Base-by-base conservation (phyloP, 2,113 vertebrate species). In the Strigops habroptila region DNA sequence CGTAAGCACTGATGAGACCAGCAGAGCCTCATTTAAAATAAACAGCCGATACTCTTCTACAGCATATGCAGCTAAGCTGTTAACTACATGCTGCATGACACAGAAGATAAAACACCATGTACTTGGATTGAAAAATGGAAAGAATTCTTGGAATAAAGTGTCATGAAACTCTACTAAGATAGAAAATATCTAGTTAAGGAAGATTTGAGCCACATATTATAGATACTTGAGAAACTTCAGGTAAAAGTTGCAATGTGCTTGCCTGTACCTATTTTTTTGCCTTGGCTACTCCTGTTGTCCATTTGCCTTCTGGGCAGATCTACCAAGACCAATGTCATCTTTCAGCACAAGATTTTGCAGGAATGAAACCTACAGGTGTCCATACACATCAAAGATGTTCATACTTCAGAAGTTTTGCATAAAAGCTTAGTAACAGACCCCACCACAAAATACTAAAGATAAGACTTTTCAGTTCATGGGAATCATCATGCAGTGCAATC, bases 401-500 rank as follows among this genome's bases (percentile, higher is more conserved):
- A 86, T 19, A 83, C 37, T 88, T 92, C 49, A 65, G 21, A 85
- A 57, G 14, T 44, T 64, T 92, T 74, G 55, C 33, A 68, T 30
- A 73, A 68, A 82, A 92, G 25, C 18, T 90, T 73, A 80, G 60
- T 74, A 86, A 80, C 11, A 77, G 35, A 74, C 11, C 49, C 73
- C 12, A 52, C 9, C 28, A 18, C 1, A 0, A 62, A 86, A 81
- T 39, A 79, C 13, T 37, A 5, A 37, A 90, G 28, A 76, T 16
- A 52, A 37, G 15, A 77, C 18, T 77, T 81, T 78, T 51, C 37
- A 64, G 25, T 86, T 86, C 22, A 28, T 8, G 7, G 59, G 24
- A 64, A 64, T 3, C 0, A 0, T 14, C 17, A 59, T 14, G 31
- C 23, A 65, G 10, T 17, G 27, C 44, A 18, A 70, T 28, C 44